These are phyloP conservation scores for Lampris megalopsis DNA, from an alignment of 2,113 vertebrate species.

Conservation along the genomic window DNA sequence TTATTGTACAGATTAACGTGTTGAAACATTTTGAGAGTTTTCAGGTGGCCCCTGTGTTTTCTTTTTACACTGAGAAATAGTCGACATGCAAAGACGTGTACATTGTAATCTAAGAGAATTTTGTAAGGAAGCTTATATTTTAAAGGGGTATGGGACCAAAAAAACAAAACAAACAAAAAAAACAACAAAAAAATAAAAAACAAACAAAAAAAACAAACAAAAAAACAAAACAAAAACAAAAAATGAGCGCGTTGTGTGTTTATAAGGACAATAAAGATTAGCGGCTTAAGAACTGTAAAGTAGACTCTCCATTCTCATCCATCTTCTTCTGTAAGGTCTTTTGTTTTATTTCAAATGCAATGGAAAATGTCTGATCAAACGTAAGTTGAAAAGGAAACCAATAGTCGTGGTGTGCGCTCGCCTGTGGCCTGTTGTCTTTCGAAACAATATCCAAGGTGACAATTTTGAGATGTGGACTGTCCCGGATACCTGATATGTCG, in stretches of 20 bases:
- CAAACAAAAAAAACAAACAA: too few species aligned
- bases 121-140: constrained; percentile 78
- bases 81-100: constrained; percentile 60
- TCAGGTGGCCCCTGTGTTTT: constrained; percentile 32
- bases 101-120: constrained; percentile 73
- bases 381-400: constrained; percentile 41
- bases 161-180: neutral
- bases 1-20: constrained; percentile 69
- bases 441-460: constrained; percentile 18
- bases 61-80: constrained; percentile 61
- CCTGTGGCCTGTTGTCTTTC: constrained; percentile 66
- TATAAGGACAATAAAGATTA: constrained; percentile 47
- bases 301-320: constrained; percentile 51
- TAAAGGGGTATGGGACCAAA: constrained; percentile 74
- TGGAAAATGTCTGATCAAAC: constrained; percentile 32
- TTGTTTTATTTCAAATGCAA: constrained; percentile 11
- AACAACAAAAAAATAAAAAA: neutral
- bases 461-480: constrained; percentile 54
- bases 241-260: constrained; percentile 52
- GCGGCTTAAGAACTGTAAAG: constrained; percentile 59
- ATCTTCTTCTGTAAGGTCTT: constrained; percentile 47
- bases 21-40: constrained; percentile 57
- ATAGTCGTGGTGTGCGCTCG: constrained; percentile 20
- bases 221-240: neutral
- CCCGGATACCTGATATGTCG: constrained; percentile 67